phyloP scores from a whole-genome alignment of 2,888 invertebrate genomes.

The Lithosia quadra region DNA sequence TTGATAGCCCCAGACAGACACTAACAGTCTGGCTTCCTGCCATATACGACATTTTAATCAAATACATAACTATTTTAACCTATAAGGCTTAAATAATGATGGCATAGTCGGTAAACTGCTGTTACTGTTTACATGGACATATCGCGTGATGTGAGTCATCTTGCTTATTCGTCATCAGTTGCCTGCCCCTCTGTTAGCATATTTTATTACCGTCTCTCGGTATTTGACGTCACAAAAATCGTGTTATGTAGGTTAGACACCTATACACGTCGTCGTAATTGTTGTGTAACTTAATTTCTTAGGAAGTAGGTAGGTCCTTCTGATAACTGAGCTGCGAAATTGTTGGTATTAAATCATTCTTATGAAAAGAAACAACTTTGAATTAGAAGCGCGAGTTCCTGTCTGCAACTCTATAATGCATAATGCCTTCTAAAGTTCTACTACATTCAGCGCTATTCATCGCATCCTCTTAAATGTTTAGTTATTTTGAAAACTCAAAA shows the following conservation, averaged over 20 bases:
- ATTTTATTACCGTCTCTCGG: constrained; percentile 1
- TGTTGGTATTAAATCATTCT: background rate
- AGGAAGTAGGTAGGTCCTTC: background rate
- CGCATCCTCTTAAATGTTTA: too few species aligned
- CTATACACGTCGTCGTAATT: too few species aligned
- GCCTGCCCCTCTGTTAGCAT: background rate
- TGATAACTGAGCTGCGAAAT: background rate
- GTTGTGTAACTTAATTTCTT: background rate
- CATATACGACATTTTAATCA: background rate
- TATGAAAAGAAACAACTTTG: too few species aligned
- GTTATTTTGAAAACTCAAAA: too few species aligned
- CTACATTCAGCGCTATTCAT: too few species aligned
- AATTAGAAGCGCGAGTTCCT: background rate
- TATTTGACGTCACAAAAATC: constrained; percentile 14
- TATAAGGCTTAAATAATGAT: background rate
- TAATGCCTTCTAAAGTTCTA: too few species aligned
- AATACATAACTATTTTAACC: background rate
- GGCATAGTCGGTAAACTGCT: background rate
- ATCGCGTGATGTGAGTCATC: constrained; percentile 5
- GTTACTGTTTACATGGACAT: background rate
- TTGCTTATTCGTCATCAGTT: constrained; percentile 3
- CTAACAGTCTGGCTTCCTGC: constrained; percentile 9
- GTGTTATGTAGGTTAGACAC: background rate
- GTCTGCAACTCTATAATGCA: background rate
- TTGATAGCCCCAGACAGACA: background rate